phyloP scores from a whole-genome alignment of 1,140 invertebrate species.

The Ceratina calcarata region DNA sequence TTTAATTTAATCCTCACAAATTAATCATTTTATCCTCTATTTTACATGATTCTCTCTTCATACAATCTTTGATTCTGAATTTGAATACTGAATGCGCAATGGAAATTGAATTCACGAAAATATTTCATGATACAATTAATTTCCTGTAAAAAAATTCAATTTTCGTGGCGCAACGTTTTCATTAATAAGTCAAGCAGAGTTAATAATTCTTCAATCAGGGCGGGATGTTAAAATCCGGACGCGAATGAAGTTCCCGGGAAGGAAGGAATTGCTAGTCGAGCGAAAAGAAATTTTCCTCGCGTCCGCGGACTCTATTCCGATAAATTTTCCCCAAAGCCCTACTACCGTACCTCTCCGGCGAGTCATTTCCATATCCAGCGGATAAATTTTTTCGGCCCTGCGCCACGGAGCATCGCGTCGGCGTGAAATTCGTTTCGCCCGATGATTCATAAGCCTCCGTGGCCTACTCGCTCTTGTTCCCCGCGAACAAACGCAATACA shows the following conservation, averaged over 20 bases:
- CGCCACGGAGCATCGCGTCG: not conserved
- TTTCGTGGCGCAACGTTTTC: not conserved
- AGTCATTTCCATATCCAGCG: conserved; percentile 18
- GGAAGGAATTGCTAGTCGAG: not conserved
- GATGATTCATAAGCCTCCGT: conserved; percentile 52
- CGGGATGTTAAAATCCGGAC: not conserved
- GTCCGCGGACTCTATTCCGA: not conserved
- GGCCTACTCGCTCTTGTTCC: conserved; percentile 36
- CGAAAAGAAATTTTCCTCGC: conserved; percentile 13
- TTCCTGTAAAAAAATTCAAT: not conserved
- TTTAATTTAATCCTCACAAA: not conserved
- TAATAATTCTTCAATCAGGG: not conserved
- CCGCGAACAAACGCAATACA: too few species aligned
- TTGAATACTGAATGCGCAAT: too few species aligned
- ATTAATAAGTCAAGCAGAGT: not conserved
- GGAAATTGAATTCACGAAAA: too few species aligned
- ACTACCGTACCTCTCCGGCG: not conserved
- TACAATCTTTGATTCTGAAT: too few species aligned
- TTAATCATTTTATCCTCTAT: too few species aligned
- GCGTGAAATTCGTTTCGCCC: conserved; percentile 47
- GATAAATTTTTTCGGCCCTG: conserved; percentile 27
- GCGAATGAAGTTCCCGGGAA: not conserved
- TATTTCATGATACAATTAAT: too few species aligned
- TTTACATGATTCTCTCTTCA: too few species aligned
- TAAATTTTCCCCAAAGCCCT: conserved; percentile 13